Base-by-base conservation (phyloP, 2,888 invertebrate genomes). In the Pseudeuparius sepicola region DNA sequence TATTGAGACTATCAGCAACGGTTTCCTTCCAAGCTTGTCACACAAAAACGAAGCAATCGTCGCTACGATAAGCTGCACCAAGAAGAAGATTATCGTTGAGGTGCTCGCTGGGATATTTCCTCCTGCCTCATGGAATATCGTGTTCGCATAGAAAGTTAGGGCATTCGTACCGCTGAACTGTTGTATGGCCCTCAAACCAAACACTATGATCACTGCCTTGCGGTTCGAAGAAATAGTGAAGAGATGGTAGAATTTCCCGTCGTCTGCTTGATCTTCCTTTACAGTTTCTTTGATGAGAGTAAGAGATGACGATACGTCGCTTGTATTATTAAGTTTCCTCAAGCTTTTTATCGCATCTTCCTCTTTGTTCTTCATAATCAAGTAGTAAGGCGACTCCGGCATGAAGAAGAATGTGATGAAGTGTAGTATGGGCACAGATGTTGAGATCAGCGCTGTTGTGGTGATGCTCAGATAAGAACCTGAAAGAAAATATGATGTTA, bases 121-220 rank as follows among this genome's bases (percentile, higher is more conserved):
- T 10, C 55, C 55, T 1, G 61, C 49, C 17, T 63, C 61, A 10
- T 63, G 46, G 11, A 67, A 57, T 6, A 67, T 58, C 1, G 64
- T 63, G 42, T 75, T 71, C 1, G 73, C 68, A 49, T 75, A 75
- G 3, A 74, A 70, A 0, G 73, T 68, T 3, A 76, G 68, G 1
- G 73, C 73, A 17, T 72, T 73, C 35, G 72, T 71, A 2, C 76
- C 77, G 47, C 71, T 72, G 18, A 76, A 50, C 41, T 61, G 60
- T 38, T 73, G 72, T 15, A 70, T 61, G 3, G 66, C 54, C 54
- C 70, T 63, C 4, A 81, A 60, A n/a, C 71, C 70, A 24, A 76
- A 55, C 24, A 71, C 66, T 32, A 80, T 71, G 49, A 70, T 63
- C 46, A 79, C 61, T 2, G 80, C 79, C 57, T 70, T 71, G 42